Evolutionary conservation across 2,113 vertebrate species (phyloP).

Genomic region (Malurus melanocephalus): DNA sequence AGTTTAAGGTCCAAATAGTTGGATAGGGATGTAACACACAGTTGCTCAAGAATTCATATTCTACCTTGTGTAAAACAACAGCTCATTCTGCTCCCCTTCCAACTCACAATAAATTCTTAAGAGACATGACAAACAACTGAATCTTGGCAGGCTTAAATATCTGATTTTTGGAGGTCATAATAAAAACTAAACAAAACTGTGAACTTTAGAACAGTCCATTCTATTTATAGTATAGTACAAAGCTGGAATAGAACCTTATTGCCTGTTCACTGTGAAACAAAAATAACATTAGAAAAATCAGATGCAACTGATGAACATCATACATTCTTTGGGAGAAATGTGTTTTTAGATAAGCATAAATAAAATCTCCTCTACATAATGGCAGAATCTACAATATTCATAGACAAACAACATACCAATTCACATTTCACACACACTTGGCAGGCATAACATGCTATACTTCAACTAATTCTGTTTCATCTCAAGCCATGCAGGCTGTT

Average conservation of each 20-base stretch:
- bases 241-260: slow-evolving; percentile 23
- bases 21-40: slow-evolving; percentile 26
- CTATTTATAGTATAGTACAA: slow-evolving; percentile 29
- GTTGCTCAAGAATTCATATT: slow-evolving; percentile 47
- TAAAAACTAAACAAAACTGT: slow-evolving; percentile 20
- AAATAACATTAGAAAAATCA: slow-evolving; percentile 34
- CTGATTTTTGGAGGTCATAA: slow-evolving; percentile 33
- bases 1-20: slow-evolving; percentile 27
- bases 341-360: slow-evolving; percentile 47
- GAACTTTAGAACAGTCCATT: slow-evolving; percentile 17
- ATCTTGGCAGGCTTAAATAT: slow-evolving; percentile 10
- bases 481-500: slow-evolving; percentile 62
- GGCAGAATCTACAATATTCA: slow-evolving; percentile 12
- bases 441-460: slow-evolving; percentile 63
- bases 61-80: slow-evolving; percentile 37
- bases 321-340: background rate
- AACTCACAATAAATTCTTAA: background rate
- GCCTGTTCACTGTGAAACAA: slow-evolving; percentile 47
- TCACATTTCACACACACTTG: slow-evolving; percentile 19
- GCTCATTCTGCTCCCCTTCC: background rate
- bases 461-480: slow-evolving; percentile 40
- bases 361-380: background rate
- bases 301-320: background rate
- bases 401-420: slow-evolving; percentile 41
- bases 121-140: slow-evolving; percentile 10